Evolutionary conservation across 2,888 invertebrate species (phyloP).

Genomic region (Xanthia togata): DNA sequence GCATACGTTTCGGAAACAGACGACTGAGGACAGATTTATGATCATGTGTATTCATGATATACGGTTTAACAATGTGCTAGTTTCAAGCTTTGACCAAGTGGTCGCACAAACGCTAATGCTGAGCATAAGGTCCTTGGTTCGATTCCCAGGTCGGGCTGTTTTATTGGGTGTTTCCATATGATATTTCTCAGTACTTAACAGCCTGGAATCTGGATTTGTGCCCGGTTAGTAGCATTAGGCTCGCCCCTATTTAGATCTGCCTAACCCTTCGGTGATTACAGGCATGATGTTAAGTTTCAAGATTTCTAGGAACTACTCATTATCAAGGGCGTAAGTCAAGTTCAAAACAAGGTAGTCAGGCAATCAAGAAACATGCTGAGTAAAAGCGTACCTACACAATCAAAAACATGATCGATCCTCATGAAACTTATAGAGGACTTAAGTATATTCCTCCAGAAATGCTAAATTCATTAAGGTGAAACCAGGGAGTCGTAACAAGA

Average conservation of each 20-base stretch:
- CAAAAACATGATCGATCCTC: conserved; percentile 18
- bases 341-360: not conserved
- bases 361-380: not conserved
- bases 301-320: not conserved
- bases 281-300: not conserved
- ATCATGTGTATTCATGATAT: not conserved
- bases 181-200: not conserved
- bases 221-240: not conserved
- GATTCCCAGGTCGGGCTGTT: not conserved
- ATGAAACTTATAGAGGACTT: conserved; percentile 12
- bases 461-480: conserved; percentile 54
- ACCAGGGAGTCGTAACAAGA: conserved; percentile 32
- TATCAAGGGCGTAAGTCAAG: not conserved
- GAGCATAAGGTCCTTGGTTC: not conserved
- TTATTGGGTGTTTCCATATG: not conserved
- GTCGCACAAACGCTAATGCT: not conserved
- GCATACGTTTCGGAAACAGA: not conserved
- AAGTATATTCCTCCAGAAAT: conserved; percentile 28
- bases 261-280: not conserved
- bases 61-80: not conserved
- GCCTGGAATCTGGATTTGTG: not conserved
- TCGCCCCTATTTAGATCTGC: not conserved
- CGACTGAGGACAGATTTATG: not conserved
- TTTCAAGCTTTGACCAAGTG: not conserved
- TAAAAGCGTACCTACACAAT: conserved; percentile 3